Evolutionary conservation across 2,888 invertebrate species (phyloP).

Genomic region (Tuta absoluta): DNA sequence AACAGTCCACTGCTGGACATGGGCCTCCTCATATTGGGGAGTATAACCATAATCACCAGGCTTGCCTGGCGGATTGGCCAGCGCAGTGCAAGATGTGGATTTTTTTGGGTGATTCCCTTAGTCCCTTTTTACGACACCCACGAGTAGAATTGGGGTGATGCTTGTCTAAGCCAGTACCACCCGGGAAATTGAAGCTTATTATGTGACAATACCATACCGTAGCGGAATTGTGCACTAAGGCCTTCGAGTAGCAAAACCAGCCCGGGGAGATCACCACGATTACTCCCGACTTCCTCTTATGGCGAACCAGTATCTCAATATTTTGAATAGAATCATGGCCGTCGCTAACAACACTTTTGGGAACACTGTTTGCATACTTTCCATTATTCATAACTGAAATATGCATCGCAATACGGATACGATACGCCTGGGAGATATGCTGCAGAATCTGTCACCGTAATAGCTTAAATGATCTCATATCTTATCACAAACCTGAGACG

Average conservation of each 20-base stretch:
- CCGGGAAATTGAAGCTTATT: neutral
- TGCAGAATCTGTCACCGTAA: neutral
- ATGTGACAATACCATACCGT: neutral
- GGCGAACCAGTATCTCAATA: slow-evolving; percentile 63
- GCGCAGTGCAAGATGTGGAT: no score
- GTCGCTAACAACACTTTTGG: slow-evolving; percentile 39
- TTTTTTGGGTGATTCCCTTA: no score
- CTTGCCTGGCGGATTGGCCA: no score
- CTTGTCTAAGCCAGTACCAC: no score
- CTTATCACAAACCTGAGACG: no score
- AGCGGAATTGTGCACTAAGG: neutral
- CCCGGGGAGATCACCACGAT: slow-evolving; percentile 66
- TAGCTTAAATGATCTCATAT: neutral
- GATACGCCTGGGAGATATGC: neutral
- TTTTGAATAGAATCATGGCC: slow-evolving; percentile 73
- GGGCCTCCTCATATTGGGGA: no score
- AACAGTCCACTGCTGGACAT: no score
- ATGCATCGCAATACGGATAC: neutral
- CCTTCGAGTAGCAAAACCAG: slow-evolving; percentile 28
- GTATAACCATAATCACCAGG: no score
- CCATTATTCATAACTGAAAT: slow-evolving; percentile 24
- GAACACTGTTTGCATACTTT: slow-evolving; percentile 34
- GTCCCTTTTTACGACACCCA: no score
- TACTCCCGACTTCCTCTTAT: slow-evolving; percentile 73
- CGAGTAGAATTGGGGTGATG: no score